Evolutionary conservation across 2,888 invertebrate genomes (phyloP).

Genomic region (Epinotia nisella): DNA sequence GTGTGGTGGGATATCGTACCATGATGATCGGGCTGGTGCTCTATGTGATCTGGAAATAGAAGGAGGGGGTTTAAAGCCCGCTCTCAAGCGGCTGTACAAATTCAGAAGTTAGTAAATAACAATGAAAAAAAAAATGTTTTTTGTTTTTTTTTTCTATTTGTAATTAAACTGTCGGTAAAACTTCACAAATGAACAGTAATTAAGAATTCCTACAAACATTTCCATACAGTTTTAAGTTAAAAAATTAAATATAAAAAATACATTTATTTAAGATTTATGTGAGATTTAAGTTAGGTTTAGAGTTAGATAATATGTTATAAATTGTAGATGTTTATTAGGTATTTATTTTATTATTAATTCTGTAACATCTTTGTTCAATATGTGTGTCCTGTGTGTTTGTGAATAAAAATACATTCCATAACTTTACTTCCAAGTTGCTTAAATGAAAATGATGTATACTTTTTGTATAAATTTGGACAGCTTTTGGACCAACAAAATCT

Average conservation of each 20-base stretch:
- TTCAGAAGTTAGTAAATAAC: conserved; percentile 6
- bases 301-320: no score
- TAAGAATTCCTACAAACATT: neutral
- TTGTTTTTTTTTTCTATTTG: neutral
- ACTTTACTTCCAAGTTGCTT: neutral
- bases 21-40: conserved; percentile 33
- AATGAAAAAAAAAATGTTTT: neutral
- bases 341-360: no score
- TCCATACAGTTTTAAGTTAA: neutral
- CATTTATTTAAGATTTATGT: no score
- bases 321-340: no score
- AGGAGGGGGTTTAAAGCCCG: neutral
- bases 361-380: no score
- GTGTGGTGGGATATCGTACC: conserved; percentile 51
- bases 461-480: conserved; percentile 18
- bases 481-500: conserved; percentile 57
- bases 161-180: neutral
- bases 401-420: neutral
- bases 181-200: neutral
- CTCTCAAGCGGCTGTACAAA: conserved; percentile 17
- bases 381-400: no score
- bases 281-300: no score
- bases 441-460: neutral
- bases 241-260: neutral
- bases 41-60: conserved; percentile 34